phyloP scores from a whole-genome alignment of 2,113 vertebrate species.

The Chloroceryle aenea region DNA sequence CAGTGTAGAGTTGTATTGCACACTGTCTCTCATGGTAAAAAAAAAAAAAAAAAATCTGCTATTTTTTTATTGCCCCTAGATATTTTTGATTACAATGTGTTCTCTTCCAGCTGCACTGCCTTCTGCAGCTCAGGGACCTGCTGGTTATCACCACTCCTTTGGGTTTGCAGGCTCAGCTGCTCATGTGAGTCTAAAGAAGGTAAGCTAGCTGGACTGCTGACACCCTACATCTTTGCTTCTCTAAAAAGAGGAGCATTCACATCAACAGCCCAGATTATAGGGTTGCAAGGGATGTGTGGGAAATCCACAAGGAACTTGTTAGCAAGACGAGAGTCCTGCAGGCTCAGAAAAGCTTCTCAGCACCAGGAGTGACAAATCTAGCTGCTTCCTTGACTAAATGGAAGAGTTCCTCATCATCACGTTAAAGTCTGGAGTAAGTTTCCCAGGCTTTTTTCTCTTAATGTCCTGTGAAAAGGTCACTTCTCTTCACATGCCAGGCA shows the following conservation, averaged over 20 bases:
- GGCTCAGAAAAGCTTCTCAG: not conserved
- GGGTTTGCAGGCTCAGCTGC: not conserved
- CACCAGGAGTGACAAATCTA: not conserved
- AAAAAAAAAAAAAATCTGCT: not conserved
- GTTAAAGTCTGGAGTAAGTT: not conserved
- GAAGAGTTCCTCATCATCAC: not conserved
- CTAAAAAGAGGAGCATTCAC: not conserved
- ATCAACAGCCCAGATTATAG: not conserved
- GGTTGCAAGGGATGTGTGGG: not conserved
- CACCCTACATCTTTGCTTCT: not conserved
- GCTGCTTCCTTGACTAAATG: not conserved
- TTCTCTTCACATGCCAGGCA: not conserved
- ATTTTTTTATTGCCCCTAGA: not conserved
- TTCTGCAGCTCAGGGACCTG: not conserved
- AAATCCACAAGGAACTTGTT: not conserved
- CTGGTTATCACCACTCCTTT: not conserved
- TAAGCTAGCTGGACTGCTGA: not conserved
- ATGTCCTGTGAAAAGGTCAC: not conserved
- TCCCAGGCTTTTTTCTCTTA: not conserved
- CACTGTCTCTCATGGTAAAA: not conserved
- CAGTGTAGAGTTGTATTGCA: not conserved
- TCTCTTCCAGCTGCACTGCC: not conserved
- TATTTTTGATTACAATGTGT: not conserved
- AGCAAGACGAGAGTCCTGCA: not conserved
- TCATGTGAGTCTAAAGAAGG: fast-evolving